Conservation (phyloP, 1,140 invertebrate genomes). For the Lasioglossum albipes region DNA sequence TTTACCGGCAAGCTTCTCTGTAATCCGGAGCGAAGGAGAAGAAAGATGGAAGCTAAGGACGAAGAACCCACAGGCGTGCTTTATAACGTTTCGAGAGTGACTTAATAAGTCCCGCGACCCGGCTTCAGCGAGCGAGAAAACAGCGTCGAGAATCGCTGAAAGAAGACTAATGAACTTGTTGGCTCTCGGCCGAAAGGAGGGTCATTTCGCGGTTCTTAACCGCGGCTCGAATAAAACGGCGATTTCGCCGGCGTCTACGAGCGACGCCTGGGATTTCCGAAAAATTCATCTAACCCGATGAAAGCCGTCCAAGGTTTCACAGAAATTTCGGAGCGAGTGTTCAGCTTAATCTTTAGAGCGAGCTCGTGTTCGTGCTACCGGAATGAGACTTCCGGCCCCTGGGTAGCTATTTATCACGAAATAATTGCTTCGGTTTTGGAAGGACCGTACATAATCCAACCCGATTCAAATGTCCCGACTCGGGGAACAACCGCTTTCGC, state of each 20-base stretch:
- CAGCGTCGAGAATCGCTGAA: conserved; percentile 35
- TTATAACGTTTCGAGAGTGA: conserved; percentile 43
- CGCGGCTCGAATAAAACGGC: conserved; percentile 32
- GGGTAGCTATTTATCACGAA: background rate
- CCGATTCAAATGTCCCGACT: no score
- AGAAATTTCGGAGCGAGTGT: background rate
- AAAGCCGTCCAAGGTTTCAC: background rate
- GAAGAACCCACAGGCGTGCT: conserved; percentile 8
- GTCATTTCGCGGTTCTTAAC: conserved; percentile 41
- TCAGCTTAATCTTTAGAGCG: background rate
- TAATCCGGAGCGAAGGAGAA: conserved; percentile 18
- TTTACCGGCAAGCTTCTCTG: conserved; percentile 19
- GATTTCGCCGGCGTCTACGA: background rate
- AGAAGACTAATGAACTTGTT: conserved; percentile 48
- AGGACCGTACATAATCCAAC: no score
- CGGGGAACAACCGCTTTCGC: no score
- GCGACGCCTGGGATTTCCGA: background rate
- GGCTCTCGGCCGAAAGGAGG: conserved; percentile 38
- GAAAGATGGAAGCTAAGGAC: background rate
- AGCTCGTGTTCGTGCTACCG: background rate
- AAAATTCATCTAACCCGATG: background rate
- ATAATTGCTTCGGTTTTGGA: no score
- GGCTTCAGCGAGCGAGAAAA: conserved; percentile 15
- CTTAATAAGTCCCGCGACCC: conserved; percentile 39
- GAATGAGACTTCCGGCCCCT: background rate